Conservation (phyloP, 2,888 invertebrate genomes). For the Epinotia nisella region DNA sequence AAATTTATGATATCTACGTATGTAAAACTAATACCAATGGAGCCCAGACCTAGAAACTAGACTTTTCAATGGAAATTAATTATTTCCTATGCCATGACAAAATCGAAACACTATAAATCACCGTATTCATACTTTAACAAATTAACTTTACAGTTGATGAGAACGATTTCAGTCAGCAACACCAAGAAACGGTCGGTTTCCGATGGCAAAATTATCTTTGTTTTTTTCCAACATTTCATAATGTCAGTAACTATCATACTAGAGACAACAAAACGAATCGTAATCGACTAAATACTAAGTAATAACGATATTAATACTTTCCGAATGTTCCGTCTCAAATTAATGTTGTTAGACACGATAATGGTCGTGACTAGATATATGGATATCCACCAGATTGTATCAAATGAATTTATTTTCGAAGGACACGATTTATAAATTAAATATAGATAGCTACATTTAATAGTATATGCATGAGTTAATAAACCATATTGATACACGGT, state of each 20-base stretch:
- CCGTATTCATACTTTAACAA: background rate
- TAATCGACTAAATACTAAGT: conserved; percentile 13
- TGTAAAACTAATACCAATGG: background rate
- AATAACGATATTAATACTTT: background rate
- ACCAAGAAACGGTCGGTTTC: no score
- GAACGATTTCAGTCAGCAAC: background rate
- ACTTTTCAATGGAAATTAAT: background rate
- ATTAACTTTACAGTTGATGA: background rate
- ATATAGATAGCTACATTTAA: no score
- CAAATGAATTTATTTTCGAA: background rate
- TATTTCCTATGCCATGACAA: no score
- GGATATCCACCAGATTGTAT: background rate
- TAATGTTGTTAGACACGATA: background rate
- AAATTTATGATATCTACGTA: background rate
- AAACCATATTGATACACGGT: no score
- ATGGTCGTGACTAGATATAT: background rate
- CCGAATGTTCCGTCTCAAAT: background rate
- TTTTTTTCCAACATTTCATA: conserved; percentile 9
- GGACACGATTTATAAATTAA: background rate
- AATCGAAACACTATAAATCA: background rate
- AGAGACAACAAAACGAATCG: conserved; percentile 6
- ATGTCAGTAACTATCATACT: background rate
- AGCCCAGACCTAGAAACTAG: background rate
- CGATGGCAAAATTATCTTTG: background rate
- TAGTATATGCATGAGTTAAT: no score